A percentile compares a stretch with the other conserved stretches of the same genome.
Evolutionary conservation across 2,888 invertebrate species (phyloP).

Genomic region (Sthenelais limicola): DNA sequence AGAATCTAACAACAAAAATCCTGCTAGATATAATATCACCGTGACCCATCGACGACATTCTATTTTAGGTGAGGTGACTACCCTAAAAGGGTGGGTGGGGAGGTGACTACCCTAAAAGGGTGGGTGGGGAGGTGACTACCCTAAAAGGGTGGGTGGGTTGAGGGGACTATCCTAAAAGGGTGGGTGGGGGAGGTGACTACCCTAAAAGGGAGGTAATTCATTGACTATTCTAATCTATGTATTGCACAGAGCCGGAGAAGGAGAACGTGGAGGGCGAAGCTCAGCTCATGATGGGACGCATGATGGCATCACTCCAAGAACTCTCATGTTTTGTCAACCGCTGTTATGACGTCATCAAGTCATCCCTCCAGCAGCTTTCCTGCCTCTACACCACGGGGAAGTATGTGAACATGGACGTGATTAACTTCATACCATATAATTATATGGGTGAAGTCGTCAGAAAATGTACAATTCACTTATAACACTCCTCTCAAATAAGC

Average conservation of each 20-base stretch:
- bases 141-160: too few relatives aligned
- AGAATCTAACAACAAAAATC: neutral
- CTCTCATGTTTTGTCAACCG: slow-evolving; percentile 81
- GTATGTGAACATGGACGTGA: slow-evolving; percentile 51
- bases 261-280: slow-evolving; percentile 73
- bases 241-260: slow-evolving; percentile 61
- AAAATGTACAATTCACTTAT: too few relatives aligned
- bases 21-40: neutral
- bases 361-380: slow-evolving; percentile 83
- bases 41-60: too few relatives aligned
- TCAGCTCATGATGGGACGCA: slow-evolving; percentile 74
- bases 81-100: too few relatives aligned
- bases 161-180: too few relatives aligned
- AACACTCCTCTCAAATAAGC: neutral
- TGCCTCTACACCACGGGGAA: slow-evolving; percentile 74
- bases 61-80: too few relatives aligned
- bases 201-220: too few relatives aligned
- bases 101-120: too few relatives aligned
- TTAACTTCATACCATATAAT: too few relatives aligned
- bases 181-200: too few relatives aligned
- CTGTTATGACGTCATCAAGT: slow-evolving; percentile 81
- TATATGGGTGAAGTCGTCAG: too few relatives aligned
- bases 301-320: slow-evolving; percentile 75
- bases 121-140: too few relatives aligned
- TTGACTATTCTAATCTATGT: neutral